phyloP scores from a whole-genome alignment of 1,140 invertebrate species.

The Anastatus disparis region DNA sequence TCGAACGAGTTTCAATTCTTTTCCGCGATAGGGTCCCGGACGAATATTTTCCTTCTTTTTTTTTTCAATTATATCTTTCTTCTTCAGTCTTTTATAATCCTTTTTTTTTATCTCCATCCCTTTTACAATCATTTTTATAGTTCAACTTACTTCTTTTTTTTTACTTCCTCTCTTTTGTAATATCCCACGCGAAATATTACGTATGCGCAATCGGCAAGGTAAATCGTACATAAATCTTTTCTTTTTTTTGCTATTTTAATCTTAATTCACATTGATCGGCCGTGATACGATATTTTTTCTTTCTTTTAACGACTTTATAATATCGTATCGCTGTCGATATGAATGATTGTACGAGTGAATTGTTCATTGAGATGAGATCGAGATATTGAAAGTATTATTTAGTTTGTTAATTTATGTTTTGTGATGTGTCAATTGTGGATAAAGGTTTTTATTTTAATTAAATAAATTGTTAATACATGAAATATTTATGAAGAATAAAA shows the following conservation, averaged over 20 bases:
- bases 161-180: slow-evolving; percentile 15
- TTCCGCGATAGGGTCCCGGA: slow-evolving; percentile 51
- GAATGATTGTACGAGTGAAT: slow-evolving; percentile 23
- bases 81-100: neutral
- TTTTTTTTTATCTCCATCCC: slow-evolving; percentile 8
- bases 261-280: slow-evolving; percentile 28
- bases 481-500: no score
- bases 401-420: neutral
- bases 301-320: neutral
- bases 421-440: no score
- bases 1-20: slow-evolving; percentile 69
- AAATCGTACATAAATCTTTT: slow-evolving; percentile 13
- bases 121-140: neutral
- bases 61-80: slow-evolving; percentile 23
- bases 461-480: no score
- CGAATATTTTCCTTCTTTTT: slow-evolving; percentile 51
- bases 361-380: slow-evolving; percentile 36
- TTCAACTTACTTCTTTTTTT: neutral
- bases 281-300: slow-evolving; percentile 12
- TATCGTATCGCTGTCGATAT: slow-evolving; percentile 37
- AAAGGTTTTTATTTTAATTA: no score
- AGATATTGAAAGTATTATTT: slow-evolving; percentile 3
- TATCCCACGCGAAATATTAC: slow-evolving; percentile 34
- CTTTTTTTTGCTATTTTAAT: slow-evolving; percentile 5
- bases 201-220: slow-evolving; percentile 15